Evolutionary conservation across 2,113 vertebrate genomes (phyloP).

Genomic region (Oryzias curvinotus): DNA sequence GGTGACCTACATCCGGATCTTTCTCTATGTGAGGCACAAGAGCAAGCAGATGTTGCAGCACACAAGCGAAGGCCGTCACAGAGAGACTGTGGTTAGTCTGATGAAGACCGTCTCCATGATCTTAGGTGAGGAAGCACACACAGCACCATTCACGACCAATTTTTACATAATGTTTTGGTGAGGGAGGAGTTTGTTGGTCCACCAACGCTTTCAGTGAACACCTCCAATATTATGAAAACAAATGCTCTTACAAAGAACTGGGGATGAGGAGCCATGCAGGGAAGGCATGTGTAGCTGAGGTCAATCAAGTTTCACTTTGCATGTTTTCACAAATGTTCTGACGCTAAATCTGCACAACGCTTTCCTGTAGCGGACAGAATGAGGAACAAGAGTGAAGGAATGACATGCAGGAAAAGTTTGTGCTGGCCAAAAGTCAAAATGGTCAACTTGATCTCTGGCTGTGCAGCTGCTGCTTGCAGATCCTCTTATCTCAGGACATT

Average conservation of each 20-base stretch:
- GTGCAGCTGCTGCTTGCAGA: neutral
- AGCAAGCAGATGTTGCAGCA: slow-evolving; percentile 87
- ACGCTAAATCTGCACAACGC: neutral
- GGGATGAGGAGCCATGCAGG: neutral
- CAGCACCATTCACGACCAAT: neutral
- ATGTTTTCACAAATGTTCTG: too few species aligned
- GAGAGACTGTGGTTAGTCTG: slow-evolving; percentile 87
- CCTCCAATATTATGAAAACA: too few species aligned
- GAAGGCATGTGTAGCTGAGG: too few species aligned
- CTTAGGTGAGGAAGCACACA: slow-evolving; percentile 83
- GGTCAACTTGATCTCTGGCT: slow-evolving; percentile 1
- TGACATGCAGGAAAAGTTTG: neutral
- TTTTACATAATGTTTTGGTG: too few species aligned
- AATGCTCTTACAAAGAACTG: neutral
- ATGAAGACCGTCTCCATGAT: slow-evolving; percentile 97
- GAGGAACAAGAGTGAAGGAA: neutral
- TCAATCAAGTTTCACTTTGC: too few species aligned
- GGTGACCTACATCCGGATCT: slow-evolving; percentile 91
- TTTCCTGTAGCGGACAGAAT: neutral
- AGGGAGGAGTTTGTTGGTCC: too few species aligned
- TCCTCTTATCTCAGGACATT: slow-evolving; percentile 13
- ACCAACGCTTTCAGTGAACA: neutral
- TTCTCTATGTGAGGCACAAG: slow-evolving; percentile 91
- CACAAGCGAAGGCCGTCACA: slow-evolving; percentile 82
- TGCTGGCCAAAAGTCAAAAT: neutral